Evolutionary conservation across 1,140 invertebrate species (phyloP).

Genomic region (Diuraphis noxia): DNA sequence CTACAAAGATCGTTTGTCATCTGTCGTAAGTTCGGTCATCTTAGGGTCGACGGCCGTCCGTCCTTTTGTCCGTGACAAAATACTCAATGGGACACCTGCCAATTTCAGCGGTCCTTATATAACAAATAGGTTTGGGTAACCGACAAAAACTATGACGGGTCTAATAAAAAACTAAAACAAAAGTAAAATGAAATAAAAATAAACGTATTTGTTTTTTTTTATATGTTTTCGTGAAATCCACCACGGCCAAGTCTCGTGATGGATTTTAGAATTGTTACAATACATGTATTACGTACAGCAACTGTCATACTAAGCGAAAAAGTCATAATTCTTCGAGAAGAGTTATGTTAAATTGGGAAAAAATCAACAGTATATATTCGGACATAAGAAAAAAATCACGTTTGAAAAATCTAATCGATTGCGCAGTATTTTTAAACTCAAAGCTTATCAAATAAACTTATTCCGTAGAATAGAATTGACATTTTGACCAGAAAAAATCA

Average conservation of each 20-base stretch:
- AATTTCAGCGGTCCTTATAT: not conserved
- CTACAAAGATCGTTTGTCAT: conserved; percentile 22
- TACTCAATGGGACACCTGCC: conserved; percentile 13
- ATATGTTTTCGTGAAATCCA: not conserved
- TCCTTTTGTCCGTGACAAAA: not conserved
- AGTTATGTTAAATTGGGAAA: no score
- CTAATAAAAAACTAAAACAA: not conserved
- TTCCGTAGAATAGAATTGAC: not conserved
- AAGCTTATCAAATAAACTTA: not conserved
- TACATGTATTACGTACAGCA: not conserved
- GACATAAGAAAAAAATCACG: not conserved
- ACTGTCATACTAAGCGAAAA: not conserved
- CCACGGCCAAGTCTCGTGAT: not conserved
- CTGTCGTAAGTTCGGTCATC: not conserved
- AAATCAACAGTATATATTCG: not conserved
- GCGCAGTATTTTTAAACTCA: not conserved
- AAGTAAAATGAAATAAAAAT: not conserved
- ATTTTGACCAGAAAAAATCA: no score
- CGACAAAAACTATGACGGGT: not conserved
- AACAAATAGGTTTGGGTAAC: not conserved
- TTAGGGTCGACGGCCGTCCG: not conserved
- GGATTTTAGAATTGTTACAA: not conserved
- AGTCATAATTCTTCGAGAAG: not conserved
- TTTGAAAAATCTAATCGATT: not conserved
- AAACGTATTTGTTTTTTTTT: not conserved